These are phyloP conservation scores for Clarias batrachus DNA, from an alignment of 2,113 vertebrate genomes.

Conservation along the genomic window DNA sequence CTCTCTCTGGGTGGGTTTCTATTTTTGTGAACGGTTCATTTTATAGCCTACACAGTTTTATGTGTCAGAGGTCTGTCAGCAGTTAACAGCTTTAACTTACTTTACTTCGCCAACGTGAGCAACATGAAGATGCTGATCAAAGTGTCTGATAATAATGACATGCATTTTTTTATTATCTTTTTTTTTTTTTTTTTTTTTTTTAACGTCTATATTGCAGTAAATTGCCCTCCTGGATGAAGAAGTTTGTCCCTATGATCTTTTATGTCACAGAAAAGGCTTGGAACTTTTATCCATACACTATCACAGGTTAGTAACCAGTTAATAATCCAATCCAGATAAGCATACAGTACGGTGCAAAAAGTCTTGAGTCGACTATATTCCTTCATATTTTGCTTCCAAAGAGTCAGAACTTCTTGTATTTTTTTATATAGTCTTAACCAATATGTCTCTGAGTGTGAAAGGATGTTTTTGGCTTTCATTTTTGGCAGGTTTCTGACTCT, in stretches of 20 bases:
- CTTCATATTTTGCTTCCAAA: no score
- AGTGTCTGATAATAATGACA: background rate
- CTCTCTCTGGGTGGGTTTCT: background rate
- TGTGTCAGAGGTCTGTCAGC: background rate
- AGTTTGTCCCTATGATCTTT: conserved; percentile 74
- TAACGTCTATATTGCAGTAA: conserved; percentile 64
- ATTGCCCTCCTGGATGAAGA: conserved; percentile 72
- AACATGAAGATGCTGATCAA: background rate
- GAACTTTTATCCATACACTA: conserved; percentile 81
- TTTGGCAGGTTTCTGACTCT: no score
- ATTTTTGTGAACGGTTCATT: conserved; percentile 3
- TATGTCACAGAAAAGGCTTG: conserved; percentile 80
- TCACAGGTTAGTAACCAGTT: conserved; percentile 69
- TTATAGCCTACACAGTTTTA: conserved; percentile 15
- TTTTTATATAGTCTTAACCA: no score
- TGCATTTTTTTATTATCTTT: conserved; percentile 2
- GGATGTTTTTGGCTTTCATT: no score
- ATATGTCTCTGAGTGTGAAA: no score
- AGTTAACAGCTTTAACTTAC: conserved; percentile 11
- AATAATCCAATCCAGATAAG: background rate
- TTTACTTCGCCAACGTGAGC: background rate
- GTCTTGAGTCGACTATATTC: no score
- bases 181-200: conserved; percentile 13
- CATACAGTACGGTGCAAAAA: no score
- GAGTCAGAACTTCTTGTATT: no score